Conservation (phyloP, 2,113 vertebrate genomes). For the Erythrocercus mccallii region DNA sequence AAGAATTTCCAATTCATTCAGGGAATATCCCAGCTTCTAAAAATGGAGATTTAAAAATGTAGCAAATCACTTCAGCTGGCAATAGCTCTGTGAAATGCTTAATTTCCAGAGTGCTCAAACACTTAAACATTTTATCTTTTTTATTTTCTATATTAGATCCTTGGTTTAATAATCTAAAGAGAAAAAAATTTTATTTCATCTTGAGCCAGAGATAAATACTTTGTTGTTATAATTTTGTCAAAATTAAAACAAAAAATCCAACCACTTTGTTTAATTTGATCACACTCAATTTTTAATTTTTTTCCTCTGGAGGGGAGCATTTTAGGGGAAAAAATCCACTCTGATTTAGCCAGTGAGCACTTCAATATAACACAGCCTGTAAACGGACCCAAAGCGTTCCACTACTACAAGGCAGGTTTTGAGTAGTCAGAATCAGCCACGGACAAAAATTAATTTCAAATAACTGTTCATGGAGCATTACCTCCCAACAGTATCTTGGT, state of each 20-base stretch:
- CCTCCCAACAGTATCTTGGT: not conserved
- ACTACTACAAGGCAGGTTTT: not conserved
- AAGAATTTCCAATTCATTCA: not conserved
- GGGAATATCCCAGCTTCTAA: not conserved
- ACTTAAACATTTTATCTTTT: not conserved
- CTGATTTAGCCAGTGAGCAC: not conserved
- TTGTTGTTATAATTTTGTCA: not conserved
- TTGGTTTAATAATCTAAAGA: not conserved
- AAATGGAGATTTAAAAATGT: not conserved
- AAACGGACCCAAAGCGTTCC: not conserved
- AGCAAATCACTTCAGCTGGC: not conserved
- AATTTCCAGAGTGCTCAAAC: not conserved
- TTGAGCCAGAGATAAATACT: not conserved
- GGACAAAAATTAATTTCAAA: not conserved
- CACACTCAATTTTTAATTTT: accelerated
- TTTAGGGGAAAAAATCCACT: not conserved
- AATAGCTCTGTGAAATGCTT: not conserved
- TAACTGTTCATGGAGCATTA: not conserved
- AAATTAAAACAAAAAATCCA: not conserved
- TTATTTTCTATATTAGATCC: not conserved
- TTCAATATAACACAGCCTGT: not conserved
- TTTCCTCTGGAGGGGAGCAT: not conserved
- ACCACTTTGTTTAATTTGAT: not conserved
- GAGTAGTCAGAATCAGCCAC: not conserved
- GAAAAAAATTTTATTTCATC: not conserved